Conservation (phyloP, 2,888 invertebrate species). For the Onchidella celtica region DNA sequence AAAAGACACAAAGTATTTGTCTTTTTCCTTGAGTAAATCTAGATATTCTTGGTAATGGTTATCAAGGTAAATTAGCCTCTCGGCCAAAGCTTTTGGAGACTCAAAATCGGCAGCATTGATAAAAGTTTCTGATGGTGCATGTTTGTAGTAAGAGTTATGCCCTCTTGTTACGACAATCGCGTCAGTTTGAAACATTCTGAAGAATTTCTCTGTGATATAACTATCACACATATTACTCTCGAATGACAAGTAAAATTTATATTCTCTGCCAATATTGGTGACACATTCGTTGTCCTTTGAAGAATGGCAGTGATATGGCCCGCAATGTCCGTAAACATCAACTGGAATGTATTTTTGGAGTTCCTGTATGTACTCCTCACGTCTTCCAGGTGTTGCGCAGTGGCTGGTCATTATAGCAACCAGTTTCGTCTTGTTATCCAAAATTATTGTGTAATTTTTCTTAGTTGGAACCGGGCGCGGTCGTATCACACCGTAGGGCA, state of each 20-base stretch:
- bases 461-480: background rate
- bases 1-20: slow-evolving; percentile 22
- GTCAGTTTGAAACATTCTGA: slow-evolving; percentile 46
- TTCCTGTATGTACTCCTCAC: slow-evolving; percentile 34
- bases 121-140: no score
- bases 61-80: slow-evolving; percentile 19
- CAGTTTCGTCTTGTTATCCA: slow-evolving; percentile 35
- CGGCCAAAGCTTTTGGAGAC: slow-evolving; percentile 37
- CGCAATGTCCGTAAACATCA: slow-evolving; percentile 48
- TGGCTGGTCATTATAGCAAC: slow-evolving; percentile 46
- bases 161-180: slow-evolving; percentile 41
- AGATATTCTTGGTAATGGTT: slow-evolving; percentile 26
- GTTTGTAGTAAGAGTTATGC: no score
- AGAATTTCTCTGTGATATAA: no score
- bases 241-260: slow-evolving; percentile 53
- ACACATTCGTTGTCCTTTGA: slow-evolving; percentile 20
- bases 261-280: slow-evolving; percentile 30
- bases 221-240: slow-evolving; percentile 50
- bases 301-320: slow-evolving; percentile 26
- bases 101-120: slow-evolving; percentile 35
- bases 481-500: slow-evolving; percentile 27
- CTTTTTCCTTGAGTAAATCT: slow-evolving; percentile 33
- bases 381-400: slow-evolving; percentile 18
- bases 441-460: slow-evolving; percentile 29
- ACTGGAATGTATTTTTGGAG: slow-evolving; percentile 33